Evolutionary conservation across 2,113 vertebrate species (phyloP), one percentile per base, ranked within the genome.

Genomic region (Passer montanus): DNA sequence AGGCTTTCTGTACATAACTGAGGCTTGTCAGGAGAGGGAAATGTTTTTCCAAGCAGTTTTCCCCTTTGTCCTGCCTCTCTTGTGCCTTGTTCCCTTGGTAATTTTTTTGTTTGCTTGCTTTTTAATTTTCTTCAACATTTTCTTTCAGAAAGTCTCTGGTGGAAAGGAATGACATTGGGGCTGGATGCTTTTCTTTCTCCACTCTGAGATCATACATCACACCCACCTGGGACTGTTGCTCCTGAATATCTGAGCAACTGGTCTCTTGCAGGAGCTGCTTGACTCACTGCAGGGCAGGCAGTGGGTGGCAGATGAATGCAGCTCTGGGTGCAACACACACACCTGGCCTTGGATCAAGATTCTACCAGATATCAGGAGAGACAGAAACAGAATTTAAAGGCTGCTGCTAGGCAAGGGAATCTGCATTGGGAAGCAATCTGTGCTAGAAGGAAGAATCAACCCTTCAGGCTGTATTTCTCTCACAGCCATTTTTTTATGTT

Each of bases 91-190:
- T 97, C 93, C 93, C 93, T 85, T 90, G 93, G 88, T 56, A 96
- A 93, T 95, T 89, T 92, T 92, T 95, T 92, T 97, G 84, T 95
- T 95, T 95, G 87, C 62, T 89, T 76, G 74, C 53, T 91, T 94
- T 92, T 75, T 72, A 79, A 76, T 87, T 94, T 91, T 83, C 39
- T 83, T 87, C 50, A n/a, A 15, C 28, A 31, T 94, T 95, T 95
- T 88, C 44, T 74, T 87, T 88, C 76, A 78, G 47, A 62, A 80
- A 70, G 13, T 43, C 53, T 86, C 21, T 30, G 14, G 27, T 82
- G 49, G 41, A 75, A 93, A 92, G 30, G 44, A 88, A 67, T 84
- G 47, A 53, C 68, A 64, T 23, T 49, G 60, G n/a, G 60, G n/a
- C n/a, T 75, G 66, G 21, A 77, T 75, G 76, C 18, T 76, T 92